phyloP scores from a whole-genome alignment of 2,888 invertebrate species.

The Apeira syringaria region DNA sequence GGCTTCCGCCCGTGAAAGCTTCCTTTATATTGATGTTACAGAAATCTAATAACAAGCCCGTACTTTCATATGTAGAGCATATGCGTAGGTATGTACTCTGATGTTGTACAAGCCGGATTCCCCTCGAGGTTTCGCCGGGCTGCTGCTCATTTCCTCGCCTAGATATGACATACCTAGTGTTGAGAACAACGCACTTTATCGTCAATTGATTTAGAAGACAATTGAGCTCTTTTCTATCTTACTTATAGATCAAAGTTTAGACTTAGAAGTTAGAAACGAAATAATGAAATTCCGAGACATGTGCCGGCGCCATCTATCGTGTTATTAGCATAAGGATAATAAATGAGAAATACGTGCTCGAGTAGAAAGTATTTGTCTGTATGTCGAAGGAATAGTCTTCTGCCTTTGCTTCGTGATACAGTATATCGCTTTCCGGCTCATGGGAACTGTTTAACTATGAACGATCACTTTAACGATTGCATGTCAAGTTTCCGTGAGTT shows the following conservation, averaged over 20 bases:
- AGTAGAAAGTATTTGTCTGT: neutral
- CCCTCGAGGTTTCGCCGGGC: conserved; percentile 8
- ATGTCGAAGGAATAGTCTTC: neutral
- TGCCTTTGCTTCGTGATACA: neutral
- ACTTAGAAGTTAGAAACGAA: neutral
- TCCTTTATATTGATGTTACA: conserved; percentile 45
- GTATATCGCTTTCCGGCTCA: too few relatives aligned
- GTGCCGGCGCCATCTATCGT: conserved; percentile 12
- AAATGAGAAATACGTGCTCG: conserved; percentile 14
- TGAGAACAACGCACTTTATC: conserved; percentile 9
- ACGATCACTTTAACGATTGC: too few relatives aligned
- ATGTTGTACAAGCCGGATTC: conserved; percentile 17
- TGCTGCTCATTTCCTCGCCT: conserved; percentile 24
- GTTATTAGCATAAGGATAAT: conserved; percentile 15
- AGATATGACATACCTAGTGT: conserved; percentile 19
- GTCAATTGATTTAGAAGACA: conserved; percentile 13
- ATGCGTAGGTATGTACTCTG: conserved; percentile 9
- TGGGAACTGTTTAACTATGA: too few relatives aligned
- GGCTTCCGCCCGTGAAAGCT: conserved; percentile 52
- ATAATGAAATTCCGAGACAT: conserved; percentile 11
- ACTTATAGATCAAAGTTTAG: conserved; percentile 2
- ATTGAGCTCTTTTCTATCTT: conserved; percentile 1
- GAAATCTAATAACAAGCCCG: conserved; percentile 52
- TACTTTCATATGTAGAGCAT: conserved; percentile 21
- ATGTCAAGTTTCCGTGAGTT: too few relatives aligned